Evolutionary conservation across 2,797 vertebrate genomes (phyloP).

Genomic region (Galago senegalensis): DNA sequence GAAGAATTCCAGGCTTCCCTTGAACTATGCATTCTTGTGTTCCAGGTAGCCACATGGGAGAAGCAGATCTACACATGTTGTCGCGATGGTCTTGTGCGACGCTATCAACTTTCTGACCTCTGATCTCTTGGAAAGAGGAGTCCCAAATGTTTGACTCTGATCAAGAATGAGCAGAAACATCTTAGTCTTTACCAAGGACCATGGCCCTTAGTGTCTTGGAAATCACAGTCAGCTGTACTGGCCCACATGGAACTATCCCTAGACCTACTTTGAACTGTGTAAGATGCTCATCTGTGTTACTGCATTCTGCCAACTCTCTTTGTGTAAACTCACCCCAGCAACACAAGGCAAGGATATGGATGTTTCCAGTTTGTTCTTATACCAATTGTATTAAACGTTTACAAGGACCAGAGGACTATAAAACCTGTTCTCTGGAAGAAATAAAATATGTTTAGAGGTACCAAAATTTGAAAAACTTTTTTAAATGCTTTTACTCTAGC

Average conservation of each 20-base stretch:
- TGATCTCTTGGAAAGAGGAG: slow-evolving; percentile 69
- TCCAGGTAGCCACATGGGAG: slow-evolving; percentile 89
- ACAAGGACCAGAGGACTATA: background rate
- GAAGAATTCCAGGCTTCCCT: slow-evolving; percentile 20
- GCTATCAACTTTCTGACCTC: slow-evolving; percentile 89
- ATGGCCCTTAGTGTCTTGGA: background rate
- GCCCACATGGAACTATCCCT: background rate
- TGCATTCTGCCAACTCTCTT: background rate
- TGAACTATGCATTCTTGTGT: slow-evolving; percentile 63
- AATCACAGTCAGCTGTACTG: background rate
- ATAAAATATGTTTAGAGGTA: slow-evolving; percentile 66
- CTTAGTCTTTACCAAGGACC: background rate
- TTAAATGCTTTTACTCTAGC: slow-evolving; percentile 29
- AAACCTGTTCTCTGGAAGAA: slow-evolving; percentile 50
- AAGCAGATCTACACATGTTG: slow-evolving; percentile 90
- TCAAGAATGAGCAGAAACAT: background rate
- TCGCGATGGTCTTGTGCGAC: slow-evolving; percentile 89
- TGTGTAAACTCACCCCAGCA: background rate
- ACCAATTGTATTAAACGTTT: slow-evolving; percentile 60
- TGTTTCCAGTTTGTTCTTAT: slow-evolving; percentile 19
- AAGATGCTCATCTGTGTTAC: background rate
- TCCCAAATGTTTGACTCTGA: background rate
- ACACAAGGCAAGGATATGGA: background rate
- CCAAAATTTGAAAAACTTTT: slow-evolving; percentile 56
- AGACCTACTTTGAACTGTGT: background rate